These are phyloP conservation scores for Anguilla marmorata DNA, from an alignment of 2,797 vertebrate species.

Conservation along the genomic window DNA sequence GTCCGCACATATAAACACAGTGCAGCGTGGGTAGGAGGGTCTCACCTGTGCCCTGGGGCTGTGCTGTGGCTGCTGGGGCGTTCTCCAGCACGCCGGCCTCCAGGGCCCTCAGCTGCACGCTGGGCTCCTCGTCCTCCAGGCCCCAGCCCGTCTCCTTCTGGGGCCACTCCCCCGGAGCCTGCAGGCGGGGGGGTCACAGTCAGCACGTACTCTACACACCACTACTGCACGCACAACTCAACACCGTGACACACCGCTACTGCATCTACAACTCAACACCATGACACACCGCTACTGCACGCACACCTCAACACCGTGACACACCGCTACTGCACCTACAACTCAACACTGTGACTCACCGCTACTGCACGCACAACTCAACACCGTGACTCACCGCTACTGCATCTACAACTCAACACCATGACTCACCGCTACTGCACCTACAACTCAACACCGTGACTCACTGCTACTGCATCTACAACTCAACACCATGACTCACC, in stretches of 20 bases:
- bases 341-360: neutral
- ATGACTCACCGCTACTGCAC: no score
- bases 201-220: neutral
- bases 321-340: neutral
- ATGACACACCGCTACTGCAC: neutral
- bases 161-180: slow-evolving; percentile 48
- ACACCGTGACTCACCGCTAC: neutral
- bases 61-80: slow-evolving; percentile 55
- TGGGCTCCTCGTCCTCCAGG: slow-evolving; percentile 62
- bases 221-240: neutral
- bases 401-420: neutral
- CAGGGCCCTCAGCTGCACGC: slow-evolving; percentile 74
- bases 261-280: neutral
- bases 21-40: neutral
- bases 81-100: slow-evolving; percentile 67
- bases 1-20: neutral
- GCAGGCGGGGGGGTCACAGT: neutral
- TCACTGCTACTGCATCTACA: no score
- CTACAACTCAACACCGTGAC: no score
- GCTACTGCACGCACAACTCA: neutral
- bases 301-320: no score
- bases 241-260: slow-evolving; percentile 21
- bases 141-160: slow-evolving; percentile 37
- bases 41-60: slow-evolving; percentile 29
- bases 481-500: no score